Evolutionary conservation across 2,113 vertebrate species (phyloP), one percentile per base, ranked within the genome.

Genomic region (Echinops telfairi): DNA sequence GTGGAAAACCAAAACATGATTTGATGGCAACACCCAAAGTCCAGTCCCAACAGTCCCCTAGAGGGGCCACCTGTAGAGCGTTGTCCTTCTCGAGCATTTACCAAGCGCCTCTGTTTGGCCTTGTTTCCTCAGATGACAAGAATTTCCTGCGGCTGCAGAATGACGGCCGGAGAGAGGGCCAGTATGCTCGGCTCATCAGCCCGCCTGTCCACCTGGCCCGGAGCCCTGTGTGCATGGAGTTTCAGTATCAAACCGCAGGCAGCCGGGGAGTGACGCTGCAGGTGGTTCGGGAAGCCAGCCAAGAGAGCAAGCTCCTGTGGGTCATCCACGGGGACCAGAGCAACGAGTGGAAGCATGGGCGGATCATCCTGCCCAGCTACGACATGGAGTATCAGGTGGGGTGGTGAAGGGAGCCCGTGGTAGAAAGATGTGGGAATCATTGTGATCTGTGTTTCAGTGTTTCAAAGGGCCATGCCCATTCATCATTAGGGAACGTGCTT

Each of bases 251-350:
- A 89, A 98, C 98, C 0, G 98, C 98, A 10, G 99, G 99, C 40
- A 98, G 99, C 96, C 98, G 97, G 0, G 98, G 98, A 91, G 98
- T 98, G 36, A 98, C 98, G 80, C 98, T 99, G 93, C 98, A 98
- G 95, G 98, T 99, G 88, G 97, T 99, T 92, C 98, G 98, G 86
- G 99, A 99, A 96, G 98, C 97, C 16, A 98, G 98, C 92, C 99
- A 98, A 94, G 99, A 99, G 86, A 99, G 98, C 97, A 99, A 99
- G 15, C 97, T 98, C 2, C 98, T 99, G 31, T 99, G 99, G 99
- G 97, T 98, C 62, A 97, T 99, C 22, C 97, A 97, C 0, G 99
- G 99, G 83, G 99, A 99, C 97, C 99, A 99, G 95, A 99, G 99
- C 2, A 96, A 98, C n/a, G 98, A 98, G 94, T 99, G 99, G 99